Evolutionary conservation across 2,888 invertebrate species (phyloP), one percentile per base, ranked within the genome.

Genomic region (Drosophila prolongata): DNA sequence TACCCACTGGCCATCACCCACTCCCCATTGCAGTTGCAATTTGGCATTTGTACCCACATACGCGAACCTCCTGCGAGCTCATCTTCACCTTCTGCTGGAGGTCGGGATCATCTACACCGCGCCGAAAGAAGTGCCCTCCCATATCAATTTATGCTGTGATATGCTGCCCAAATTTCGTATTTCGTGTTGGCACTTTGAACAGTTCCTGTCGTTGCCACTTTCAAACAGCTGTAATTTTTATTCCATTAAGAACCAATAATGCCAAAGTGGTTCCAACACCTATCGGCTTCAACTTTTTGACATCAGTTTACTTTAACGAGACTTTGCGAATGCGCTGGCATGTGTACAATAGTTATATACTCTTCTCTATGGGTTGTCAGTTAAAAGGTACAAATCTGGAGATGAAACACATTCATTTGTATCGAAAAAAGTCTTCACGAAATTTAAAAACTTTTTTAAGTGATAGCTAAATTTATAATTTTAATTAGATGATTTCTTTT

Each of bases 1-100:
- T 34, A 49, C 49, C 49, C 49, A 49, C 49, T 49, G 49, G 60
- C 77, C 60, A 37, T 54, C 30, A 13, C 53, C 34, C 14, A 52
- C 35, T 37, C 13, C 37, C 47, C 40, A 14, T 9, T 11, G 59
- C 66, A 52, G 61, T 65, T 49, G 74, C 57, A 61, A 52, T 62
- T 61, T 53, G 49, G 65, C 62, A 50, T 60, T 61, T 59, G 53
- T 57, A 55, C 60, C 27, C 57, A 54, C 46, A 52, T 50, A 19
- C 30, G 43, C 13, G 38, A 24, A 14, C 61, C 49, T 43, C 42
- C 55, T 27, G 27, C 13, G 34, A 47, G 37, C 64, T 66, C 72
- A 57, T 69, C 49, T n/a, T 27, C 46, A n/a, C 30, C 14, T 30
- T 8, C 35, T 8, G 16, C 16, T 6, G 3, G 6, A 35, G 30